Evolutionary conservation across 2,888 invertebrate genomes (phyloP).

Genomic region (Microplitis deprimator): DNA sequence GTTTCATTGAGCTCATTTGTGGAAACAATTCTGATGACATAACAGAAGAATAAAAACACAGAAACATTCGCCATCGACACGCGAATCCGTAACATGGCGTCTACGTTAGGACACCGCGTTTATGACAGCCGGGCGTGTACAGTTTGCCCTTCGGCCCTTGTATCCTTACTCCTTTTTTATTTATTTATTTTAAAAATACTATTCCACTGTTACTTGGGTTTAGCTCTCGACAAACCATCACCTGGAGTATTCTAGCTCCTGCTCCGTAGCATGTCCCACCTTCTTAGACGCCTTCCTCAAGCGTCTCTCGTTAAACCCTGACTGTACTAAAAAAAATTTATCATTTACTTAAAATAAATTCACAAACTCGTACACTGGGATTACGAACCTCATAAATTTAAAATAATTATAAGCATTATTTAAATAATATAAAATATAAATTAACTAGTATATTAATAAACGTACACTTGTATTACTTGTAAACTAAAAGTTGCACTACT

Average conservation of each 20-base stretch:
- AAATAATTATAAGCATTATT: neutral
- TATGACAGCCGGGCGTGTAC: conserved; percentile 64
- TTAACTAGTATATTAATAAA: neutral
- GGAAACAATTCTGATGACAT: conserved; percentile 53
- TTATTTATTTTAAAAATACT: neutral
- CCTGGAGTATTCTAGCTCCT: conserved; percentile 1
- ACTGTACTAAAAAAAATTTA: neutral
- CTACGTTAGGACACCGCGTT: conserved; percentile 39
- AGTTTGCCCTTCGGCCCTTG: conserved; percentile 46
- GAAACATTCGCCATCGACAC: conserved; percentile 62
- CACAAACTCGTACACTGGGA: neutral
- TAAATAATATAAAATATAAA: neutral
- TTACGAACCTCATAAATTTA: neutral
- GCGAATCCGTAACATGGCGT: conserved; percentile 68
- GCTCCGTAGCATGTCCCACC: conserved; percentile 31
- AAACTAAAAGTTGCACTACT: neutral
- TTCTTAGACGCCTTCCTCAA: conserved; percentile 24
- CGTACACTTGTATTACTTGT: neutral
- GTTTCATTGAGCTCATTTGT: conserved; percentile 54
- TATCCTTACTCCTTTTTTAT: conserved; percentile 23
- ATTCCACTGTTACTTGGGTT: neutral
- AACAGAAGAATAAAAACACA: conserved; percentile 56
- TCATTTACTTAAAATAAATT: neutral
- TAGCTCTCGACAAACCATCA: neutral
- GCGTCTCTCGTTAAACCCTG: conserved; percentile 27